phyloP scores from a whole-genome alignment of 2,797 vertebrate genomes.

The Danio aesculapii region DNA sequence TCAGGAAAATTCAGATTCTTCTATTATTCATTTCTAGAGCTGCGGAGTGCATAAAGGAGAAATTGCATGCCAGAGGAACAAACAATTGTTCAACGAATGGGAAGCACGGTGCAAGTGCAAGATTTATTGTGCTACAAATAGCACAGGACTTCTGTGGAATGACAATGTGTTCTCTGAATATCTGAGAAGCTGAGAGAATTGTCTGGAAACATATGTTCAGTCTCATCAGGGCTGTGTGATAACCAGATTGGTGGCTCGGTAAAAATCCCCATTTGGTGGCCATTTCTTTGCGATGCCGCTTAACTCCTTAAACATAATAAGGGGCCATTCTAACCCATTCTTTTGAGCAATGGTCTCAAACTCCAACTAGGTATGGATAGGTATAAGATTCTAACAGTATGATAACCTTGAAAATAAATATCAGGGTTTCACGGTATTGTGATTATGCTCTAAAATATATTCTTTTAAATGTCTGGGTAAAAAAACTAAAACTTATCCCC shows the following conservation, averaged over 20 bases:
- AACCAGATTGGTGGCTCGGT: neutral
- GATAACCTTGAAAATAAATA: too few species aligned
- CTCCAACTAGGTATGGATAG: too few species aligned
- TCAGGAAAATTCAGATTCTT: neutral
- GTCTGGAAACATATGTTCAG: neutral
- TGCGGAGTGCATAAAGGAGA: neutral
- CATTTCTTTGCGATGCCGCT: too few species aligned
- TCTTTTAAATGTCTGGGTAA: too few species aligned
- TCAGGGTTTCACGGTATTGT: too few species aligned
- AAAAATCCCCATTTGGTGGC: neutral
- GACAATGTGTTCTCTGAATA: neutral
- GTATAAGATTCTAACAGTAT: too few species aligned
- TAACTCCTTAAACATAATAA: too few species aligned
- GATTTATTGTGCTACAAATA: neutral
- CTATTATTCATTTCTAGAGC: neutral
- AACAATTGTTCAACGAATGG: neutral
- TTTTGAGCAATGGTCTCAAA: too few species aligned
- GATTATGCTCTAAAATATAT: too few species aligned
- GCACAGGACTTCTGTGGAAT: neutral
- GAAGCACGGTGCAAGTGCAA: neutral
- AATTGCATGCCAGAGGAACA: neutral
- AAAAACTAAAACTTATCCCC: too few species aligned
- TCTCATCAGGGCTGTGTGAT: neutral
- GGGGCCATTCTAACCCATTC: too few species aligned
- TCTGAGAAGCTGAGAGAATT: neutral